A percentile compares a stretch with the other conserved stretches of the same genome.
Conservation (phyloP, 2,888 invertebrate species). For the Rotaria socialis region DNA sequence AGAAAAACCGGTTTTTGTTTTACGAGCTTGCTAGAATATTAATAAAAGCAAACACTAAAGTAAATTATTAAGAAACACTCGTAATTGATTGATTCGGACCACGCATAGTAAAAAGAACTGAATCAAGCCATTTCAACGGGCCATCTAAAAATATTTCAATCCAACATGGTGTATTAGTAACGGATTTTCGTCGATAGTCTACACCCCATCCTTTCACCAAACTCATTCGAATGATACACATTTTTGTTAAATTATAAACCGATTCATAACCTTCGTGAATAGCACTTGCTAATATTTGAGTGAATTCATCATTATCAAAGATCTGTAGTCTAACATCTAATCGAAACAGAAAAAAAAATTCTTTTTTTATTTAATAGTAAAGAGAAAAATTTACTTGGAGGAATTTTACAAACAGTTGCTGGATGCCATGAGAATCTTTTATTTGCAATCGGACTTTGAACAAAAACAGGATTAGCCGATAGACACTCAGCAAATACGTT, state of each 20-base stretch:
- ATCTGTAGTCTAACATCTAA: conserved; percentile 74
- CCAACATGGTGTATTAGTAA: conserved; percentile 98
- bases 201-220: conserved; percentile 98
- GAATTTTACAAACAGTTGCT: conserved; percentile 96
- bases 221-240: conserved; percentile 98
- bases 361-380: not conserved
- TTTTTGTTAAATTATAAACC: conserved; percentile 89
- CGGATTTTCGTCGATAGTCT: conserved; percentile 86
- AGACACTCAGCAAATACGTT: conserved; percentile 97
- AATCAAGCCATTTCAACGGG: conserved; percentile 92
- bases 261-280: conserved; percentile 97
- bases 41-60: not conserved
- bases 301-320: conserved; percentile 98
- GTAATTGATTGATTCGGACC: conserved; percentile 33
- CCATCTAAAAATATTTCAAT: conserved; percentile 96
- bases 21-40: not conserved
- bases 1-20: not conserved
- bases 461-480: conserved; percentile 92
- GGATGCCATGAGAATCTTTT: conserved; percentile 86
- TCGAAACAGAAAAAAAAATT: not conserved
- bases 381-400: conserved; percentile 68
- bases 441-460: conserved; percentile 95
- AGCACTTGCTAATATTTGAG: conserved; percentile 84
- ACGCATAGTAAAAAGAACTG: conserved; percentile 42
- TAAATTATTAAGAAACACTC: not conserved